Conservation (phyloP, 2,797 vertebrate species). For the Natrix natrix region DNA sequence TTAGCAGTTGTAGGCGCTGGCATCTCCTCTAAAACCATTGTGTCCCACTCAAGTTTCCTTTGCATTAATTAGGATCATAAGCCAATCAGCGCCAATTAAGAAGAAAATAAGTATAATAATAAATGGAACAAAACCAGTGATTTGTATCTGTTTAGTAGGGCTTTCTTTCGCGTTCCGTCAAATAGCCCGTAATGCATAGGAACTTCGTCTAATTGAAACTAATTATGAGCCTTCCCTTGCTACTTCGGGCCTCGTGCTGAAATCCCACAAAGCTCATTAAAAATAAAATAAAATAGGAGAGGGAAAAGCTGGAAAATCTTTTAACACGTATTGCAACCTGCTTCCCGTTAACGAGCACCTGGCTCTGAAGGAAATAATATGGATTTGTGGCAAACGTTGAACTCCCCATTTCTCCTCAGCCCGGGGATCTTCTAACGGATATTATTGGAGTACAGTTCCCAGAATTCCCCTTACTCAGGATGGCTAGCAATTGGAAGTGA, state of each 20-base stretch:
- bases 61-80: constrained; percentile 78
- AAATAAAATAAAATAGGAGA: constrained; percentile 71
- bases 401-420: neutral
- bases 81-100: constrained; percentile 77
- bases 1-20: constrained; percentile 76
- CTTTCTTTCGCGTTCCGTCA: constrained; percentile 71
- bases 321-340: constrained; percentile 74
- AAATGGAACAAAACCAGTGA: constrained; percentile 74
- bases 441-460: neutral
- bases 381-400: neutral
- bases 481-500: no score
- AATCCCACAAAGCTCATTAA: constrained; percentile 80
- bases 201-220: constrained; percentile 78
- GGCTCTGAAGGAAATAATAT: constrained; percentile 48
- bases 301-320: constrained; percentile 57
- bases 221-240: constrained; percentile 79
- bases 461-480: neutral
- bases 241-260: constrained; percentile 75
- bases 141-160: constrained; percentile 76
- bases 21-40: constrained; percentile 73
- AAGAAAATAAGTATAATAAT: constrained; percentile 78
- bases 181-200: constrained; percentile 69
- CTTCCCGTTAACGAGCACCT: constrained; percentile 73
- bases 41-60: constrained; percentile 77
- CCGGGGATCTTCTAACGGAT: neutral